phyloP scores from a whole-genome alignment of 2,888 invertebrate species.

The Eilema depressum region DNA sequence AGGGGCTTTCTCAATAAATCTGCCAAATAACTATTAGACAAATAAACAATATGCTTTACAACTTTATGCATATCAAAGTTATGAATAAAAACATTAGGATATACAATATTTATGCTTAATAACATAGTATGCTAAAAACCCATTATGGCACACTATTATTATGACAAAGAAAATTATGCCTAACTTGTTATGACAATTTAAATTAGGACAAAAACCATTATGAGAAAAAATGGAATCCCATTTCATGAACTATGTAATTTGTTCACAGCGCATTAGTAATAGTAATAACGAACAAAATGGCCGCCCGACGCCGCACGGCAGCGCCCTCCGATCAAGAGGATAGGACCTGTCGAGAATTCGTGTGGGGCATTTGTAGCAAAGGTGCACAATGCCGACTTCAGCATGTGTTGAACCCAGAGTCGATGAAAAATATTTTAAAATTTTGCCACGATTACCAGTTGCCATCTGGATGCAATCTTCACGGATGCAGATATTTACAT shows the following conservation, averaged over 20 bases:
- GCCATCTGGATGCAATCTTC: slow-evolving; percentile 70
- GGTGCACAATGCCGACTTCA: slow-evolving; percentile 68
- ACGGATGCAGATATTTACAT: slow-evolving; percentile 74
- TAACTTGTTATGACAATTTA: no score
- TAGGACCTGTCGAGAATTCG: slow-evolving; percentile 69
- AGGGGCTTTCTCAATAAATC: no score
- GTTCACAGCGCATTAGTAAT: slow-evolving; percentile 59
- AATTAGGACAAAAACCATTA: no score
- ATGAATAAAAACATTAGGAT: no score
- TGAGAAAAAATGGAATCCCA: no score
- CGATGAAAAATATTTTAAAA: slow-evolving; percentile 71
- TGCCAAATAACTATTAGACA: no score
- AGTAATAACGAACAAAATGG: slow-evolving; percentile 71
- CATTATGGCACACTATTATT: no score
- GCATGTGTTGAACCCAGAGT: slow-evolving; percentile 70
- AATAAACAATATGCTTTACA: no score
- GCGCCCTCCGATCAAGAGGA: slow-evolving; percentile 35
- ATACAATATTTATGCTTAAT: no score
- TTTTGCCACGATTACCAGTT: slow-evolving; percentile 80
- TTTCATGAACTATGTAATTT: background rate
- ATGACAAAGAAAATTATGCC: no score
- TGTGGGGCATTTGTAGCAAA: slow-evolving; percentile 77
- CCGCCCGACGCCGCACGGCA: slow-evolving; percentile 64
- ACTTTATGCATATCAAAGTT: no score
- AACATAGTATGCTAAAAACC: no score